Conservation (phyloP, 2,888 invertebrate genomes). For the Sesia apiformis region DNA sequence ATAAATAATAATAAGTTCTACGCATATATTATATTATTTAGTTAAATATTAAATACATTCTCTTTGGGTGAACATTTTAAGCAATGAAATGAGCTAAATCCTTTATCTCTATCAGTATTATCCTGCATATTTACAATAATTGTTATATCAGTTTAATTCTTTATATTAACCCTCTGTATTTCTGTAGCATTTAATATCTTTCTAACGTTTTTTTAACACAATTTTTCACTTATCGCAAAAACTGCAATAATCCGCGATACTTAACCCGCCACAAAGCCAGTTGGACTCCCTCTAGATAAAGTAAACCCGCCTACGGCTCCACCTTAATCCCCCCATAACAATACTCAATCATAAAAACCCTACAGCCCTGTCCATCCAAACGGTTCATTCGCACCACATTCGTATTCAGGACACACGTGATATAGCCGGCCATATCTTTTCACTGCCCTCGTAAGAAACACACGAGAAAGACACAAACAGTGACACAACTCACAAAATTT, state of each 20-base stretch:
- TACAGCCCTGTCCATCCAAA: constrained; percentile 40
- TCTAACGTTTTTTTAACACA: too few species aligned
- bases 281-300: neutral
- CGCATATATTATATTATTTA: too few species aligned
- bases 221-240: neutral
- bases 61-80: too few species aligned
- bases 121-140: too few species aligned
- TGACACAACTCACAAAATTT: too few species aligned
- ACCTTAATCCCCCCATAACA: constrained; percentile 26
- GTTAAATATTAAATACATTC: too few species aligned
- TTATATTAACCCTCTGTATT: too few species aligned
- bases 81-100: too few species aligned
- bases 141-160: too few species aligned
- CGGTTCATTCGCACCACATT: constrained; percentile 43
- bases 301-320: neutral
- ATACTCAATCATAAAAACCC: constrained; percentile 56
- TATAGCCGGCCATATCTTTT: constrained; percentile 53
- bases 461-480: neutral
- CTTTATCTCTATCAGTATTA: too few species aligned
- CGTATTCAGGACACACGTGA: constrained; percentile 51
- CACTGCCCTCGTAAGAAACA: constrained; percentile 51
- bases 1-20: too few species aligned
- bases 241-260: neutral
- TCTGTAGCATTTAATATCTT: too few species aligned
- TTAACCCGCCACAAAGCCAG: neutral